Evolutionary conservation across 1,140 invertebrate genomes (phyloP).

Genomic region (Caerostris darwini): DNA sequence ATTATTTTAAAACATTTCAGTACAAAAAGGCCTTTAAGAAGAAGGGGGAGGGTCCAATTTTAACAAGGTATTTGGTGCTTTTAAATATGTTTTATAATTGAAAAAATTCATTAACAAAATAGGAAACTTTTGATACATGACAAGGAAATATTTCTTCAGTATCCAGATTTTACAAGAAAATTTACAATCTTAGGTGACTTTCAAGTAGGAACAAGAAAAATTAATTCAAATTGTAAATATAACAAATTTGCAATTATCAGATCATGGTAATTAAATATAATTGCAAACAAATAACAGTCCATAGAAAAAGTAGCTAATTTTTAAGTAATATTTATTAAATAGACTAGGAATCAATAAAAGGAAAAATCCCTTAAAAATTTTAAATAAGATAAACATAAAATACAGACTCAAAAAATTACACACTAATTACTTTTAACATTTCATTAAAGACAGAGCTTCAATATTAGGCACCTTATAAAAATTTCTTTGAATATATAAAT

Average conservation of each 20-base stretch:
- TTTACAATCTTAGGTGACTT: constrained; percentile 39
- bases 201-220: constrained; percentile 67
- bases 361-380: constrained; percentile 34
- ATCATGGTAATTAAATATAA: constrained; percentile 35
- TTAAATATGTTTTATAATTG: constrained; percentile 38
- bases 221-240: constrained; percentile 49
- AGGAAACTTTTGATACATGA: constrained; percentile 70
- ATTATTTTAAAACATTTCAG: constrained; percentile 76
- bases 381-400: constrained; percentile 51
- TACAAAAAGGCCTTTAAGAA: constrained; percentile 70
- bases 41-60: constrained; percentile 36
- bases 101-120: constrained; percentile 73
- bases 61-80: constrained; percentile 74
- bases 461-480: constrained; percentile 40
- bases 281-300: constrained; percentile 47
- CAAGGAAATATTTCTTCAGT: constrained; percentile 64
- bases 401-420: constrained; percentile 11
- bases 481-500: constrained; percentile 54
- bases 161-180: constrained; percentile 62
- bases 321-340: constrained; percentile 20
- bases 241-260: constrained; percentile 14
- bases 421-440: constrained; percentile 28
- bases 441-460: constrained; percentile 1
- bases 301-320: constrained; percentile 69
- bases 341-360: constrained; percentile 62